Evolutionary conservation across 2,113 vertebrate genomes (phyloP), one percentile per base, ranked within the genome.

Genomic region (Girardinichthys multiradiatus): DNA sequence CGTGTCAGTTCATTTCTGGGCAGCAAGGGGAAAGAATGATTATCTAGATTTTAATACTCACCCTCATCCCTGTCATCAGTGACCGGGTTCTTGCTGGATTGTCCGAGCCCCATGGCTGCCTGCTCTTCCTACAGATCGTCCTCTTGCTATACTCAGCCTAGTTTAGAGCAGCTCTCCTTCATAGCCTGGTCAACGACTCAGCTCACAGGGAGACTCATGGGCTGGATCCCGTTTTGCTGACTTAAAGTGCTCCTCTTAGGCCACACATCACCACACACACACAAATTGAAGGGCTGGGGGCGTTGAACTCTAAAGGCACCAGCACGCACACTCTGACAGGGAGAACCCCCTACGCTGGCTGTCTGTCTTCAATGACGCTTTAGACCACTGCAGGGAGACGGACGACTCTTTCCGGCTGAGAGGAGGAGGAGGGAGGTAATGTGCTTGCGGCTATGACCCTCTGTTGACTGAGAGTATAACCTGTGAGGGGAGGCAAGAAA

Each of bases 91-190:
- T 95, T 98, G 94, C 95, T 97, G 88, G 98, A 99, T 82, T 95
- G 92, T 84, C 94, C 96, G 74, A 97, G 95, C 79, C 98, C 98
- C 98, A 99, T 99, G 88, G 63, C 82, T 84, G 80, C 80, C 82
- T 83, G 81, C 82, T 89, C 80, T 80, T 90, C 61, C 66, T 51
- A 6, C 74, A 57, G 80, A 21, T 81, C 57, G 71, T 79, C 70
- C 74, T 67, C 76, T 74, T 68, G 78, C 69, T 85, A 74, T 76
- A 74, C 75, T 92, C 85, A 86, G 77, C 65, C 91, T 87, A 90
- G 84, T 80, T 80, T 79, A 2, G 8, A 81, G 76, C 54, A 42
- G 74, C 78, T 85, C 77, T 85, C 76, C 81, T 67, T 78, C 93
- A 92, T 91, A 82, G 83, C 89, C 90, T 54, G 80, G 64, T 84